These are phyloP conservation scores for Nasonia oneida DNA, from an alignment of 2,888 invertebrate genomes.

Conservation along the genomic window DNA sequence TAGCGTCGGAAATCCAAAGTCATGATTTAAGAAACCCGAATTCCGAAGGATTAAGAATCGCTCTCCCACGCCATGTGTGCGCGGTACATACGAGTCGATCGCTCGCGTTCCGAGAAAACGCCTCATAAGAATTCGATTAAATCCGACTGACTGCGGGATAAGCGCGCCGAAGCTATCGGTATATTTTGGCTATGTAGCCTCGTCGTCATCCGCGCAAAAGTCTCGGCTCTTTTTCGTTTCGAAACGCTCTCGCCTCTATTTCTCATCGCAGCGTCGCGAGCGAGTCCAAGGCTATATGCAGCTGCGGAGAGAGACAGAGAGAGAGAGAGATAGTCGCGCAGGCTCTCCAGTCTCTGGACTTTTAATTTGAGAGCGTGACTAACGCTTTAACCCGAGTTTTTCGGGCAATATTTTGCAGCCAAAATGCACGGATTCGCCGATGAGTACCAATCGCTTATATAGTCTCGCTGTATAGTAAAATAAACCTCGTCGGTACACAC, in stretches of 20 bases:
- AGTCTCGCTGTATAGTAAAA: background rate
- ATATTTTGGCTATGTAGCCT: too few species aligned
- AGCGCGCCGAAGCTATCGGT: too few species aligned
- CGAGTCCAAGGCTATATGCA: slow-evolving; percentile 18
- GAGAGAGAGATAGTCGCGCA: background rate
- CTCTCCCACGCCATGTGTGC: too few species aligned
- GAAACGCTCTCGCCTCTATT: background rate
- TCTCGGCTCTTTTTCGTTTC: background rate
- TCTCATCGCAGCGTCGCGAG: background rate
- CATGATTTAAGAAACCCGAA: too few species aligned
- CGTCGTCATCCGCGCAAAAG: background rate
- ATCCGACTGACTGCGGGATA: background rate
- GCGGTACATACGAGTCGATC: background rate
- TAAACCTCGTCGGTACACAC: background rate
- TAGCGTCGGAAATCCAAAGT: too few species aligned
- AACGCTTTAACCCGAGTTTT: slow-evolving; percentile 23
- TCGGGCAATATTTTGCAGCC: background rate
- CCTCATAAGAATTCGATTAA: background rate
- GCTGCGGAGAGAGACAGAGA: background rate
- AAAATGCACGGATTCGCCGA: background rate
- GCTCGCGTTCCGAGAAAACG: background rate
- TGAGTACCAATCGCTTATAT: too few species aligned
- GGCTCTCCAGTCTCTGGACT: slow-evolving; percentile 9
- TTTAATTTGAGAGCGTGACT: slow-evolving; percentile 57
- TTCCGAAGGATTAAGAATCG: too few species aligned